Conservation (phyloP, 2,797 vertebrate genomes). For the Steatocranus sp. region DNA sequence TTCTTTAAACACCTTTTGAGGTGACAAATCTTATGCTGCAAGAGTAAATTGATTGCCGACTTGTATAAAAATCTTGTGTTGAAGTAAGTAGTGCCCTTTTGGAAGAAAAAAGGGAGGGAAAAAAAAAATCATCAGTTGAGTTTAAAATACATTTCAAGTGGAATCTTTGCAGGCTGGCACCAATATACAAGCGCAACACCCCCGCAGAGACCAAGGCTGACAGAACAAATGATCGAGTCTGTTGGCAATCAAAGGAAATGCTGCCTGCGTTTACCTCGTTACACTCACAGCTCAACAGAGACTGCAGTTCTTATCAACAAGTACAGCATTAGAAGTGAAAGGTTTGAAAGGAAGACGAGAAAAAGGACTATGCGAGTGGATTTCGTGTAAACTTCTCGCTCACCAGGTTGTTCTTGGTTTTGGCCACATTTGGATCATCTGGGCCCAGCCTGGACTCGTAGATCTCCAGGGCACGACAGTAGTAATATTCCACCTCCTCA, state of each 20-base stretch:
- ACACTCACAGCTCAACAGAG: not conserved
- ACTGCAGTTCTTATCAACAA: not conserved
- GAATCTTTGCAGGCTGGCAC: not conserved
- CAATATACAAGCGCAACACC: not conserved
- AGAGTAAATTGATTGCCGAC: not conserved
- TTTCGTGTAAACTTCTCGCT: slow-evolving; percentile 2
- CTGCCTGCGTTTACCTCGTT: not conserved
- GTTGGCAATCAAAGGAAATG: not conserved
- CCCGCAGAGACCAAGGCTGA: not conserved
- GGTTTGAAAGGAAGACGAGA: not conserved
- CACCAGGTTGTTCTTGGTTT: slow-evolving; percentile 99
- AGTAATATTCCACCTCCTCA: slow-evolving; percentile 97
- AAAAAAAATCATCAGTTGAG: not conserved
- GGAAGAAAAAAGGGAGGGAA: not conserved
- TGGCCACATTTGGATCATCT: slow-evolving; percentile 94
- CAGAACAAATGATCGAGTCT: not conserved
- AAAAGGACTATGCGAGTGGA: not conserved
- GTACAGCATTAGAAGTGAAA: not conserved
- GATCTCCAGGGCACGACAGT: slow-evolving; percentile 94
- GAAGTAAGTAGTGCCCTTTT: not conserved
- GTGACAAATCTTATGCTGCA: not conserved
- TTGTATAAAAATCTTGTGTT: not conserved
- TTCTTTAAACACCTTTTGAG: not conserved
- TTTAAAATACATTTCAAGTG: not conserved
- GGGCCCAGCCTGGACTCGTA: slow-evolving; percentile 90